Conservation (phyloP, 2,113 vertebrate species). For the Tauraco erythrolophus region DNA sequence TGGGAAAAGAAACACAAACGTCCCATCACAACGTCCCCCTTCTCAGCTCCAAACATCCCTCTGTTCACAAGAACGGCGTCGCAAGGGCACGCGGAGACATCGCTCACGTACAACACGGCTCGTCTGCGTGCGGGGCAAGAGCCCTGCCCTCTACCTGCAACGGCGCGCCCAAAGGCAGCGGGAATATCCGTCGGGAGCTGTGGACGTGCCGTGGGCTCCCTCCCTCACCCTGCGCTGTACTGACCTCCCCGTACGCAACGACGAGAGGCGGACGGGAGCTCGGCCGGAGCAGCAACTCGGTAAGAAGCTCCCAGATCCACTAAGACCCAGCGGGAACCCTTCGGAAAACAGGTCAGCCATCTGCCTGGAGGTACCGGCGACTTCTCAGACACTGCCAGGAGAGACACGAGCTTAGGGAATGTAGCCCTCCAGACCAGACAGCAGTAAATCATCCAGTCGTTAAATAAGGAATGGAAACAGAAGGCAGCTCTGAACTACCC, state of each 20-base stretch:
- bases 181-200: rapidly evolving
- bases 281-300: not conserved
- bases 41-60: not conserved
- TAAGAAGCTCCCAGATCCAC: not conserved
- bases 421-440: not conserved
- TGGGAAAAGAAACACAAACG: not conserved
- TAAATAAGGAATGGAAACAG: not conserved
- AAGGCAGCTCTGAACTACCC: not conserved
- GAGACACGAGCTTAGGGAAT: not conserved
- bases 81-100: not conserved
- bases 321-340: not conserved
- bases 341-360: not conserved
- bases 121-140: not conserved
- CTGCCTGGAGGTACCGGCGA: not conserved
- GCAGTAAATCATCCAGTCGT: not conserved
- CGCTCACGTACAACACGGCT: rapidly evolving
- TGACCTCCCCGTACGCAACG: rapidly evolving
- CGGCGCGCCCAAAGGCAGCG: not conserved
- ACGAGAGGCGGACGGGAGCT: rapidly evolving
- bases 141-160: not conserved
- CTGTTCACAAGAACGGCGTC: rapidly evolving
- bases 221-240: not conserved
- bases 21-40: not conserved
- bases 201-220: not conserved
- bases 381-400: not conserved